phyloP scores from a whole-genome alignment of 2,113 vertebrate genomes.

The Bubo bubo region DNA sequence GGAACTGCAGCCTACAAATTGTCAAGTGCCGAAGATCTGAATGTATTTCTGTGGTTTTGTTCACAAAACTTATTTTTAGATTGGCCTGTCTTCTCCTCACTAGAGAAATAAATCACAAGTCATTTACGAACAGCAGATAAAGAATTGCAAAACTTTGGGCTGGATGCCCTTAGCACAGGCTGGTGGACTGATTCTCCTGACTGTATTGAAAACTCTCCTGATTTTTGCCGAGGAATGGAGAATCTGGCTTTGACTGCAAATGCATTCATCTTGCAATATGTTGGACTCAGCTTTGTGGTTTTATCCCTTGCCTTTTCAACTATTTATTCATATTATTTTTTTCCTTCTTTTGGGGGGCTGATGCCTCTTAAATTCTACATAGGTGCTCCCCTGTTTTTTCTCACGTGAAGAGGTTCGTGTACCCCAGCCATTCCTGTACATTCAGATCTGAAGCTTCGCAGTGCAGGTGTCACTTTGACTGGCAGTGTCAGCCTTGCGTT shows the following conservation, averaged over 20 bases:
- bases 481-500: neutral
- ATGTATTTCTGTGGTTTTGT: slow-evolving; percentile 47
- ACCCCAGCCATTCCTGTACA: neutral
- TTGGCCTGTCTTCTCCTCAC: neutral
- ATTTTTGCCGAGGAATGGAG: neutral
- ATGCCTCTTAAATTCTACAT: neutral
- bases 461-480: neutral
- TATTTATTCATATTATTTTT: neutral
- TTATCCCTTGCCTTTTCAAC: neutral
- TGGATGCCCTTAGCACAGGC: neutral
- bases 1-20: neutral
- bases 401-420: neutral
- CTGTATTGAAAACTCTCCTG: neutral
- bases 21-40: neutral
- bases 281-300: neutral
- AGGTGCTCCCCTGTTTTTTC: neutral
- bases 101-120: slow-evolving; percentile 40
- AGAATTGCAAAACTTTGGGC: neutral
- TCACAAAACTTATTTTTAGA: slow-evolving; percentile 50
- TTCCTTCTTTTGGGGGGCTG: neutral
- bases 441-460: neutral
- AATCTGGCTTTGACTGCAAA: neutral
- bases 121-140: slow-evolving; percentile 13
- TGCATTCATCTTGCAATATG: neutral
- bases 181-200: neutral